A percentile compares a stretch with the other conserved stretches of the same genome.
Evolutionary conservation across 2,888 invertebrate species (phyloP).

Genomic region (Aromia moschata): DNA sequence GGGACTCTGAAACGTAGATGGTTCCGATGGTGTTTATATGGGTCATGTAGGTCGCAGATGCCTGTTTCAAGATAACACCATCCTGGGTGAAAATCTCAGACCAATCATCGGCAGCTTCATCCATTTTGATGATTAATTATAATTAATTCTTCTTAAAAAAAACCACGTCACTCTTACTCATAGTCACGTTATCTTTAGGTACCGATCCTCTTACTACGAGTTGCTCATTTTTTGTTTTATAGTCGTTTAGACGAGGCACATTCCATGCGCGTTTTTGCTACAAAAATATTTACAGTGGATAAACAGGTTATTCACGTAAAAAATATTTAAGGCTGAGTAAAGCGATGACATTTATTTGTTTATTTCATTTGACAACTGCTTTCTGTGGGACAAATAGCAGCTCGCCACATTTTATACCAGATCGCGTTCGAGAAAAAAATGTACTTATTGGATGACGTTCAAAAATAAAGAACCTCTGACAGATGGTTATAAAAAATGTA

Average conservation of each 20-base stretch:
- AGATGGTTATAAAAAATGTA: too few species aligned
- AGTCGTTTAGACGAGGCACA: conserved; percentile 9
- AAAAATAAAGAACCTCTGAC: too few species aligned
- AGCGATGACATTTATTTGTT: conserved; percentile 11
- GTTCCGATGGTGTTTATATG: conserved; percentile 72
- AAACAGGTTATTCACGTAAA: not conserved
- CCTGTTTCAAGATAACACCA: conserved; percentile 77
- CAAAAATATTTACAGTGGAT: conserved; percentile 11
- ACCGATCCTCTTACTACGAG: conserved; percentile 3
- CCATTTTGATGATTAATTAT: conserved; percentile 37
- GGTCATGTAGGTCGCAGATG: conserved; percentile 69
- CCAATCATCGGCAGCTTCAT: conserved; percentile 51
- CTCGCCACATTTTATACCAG: not conserved
- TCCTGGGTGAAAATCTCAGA: conserved; percentile 81
- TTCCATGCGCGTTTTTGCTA: not conserved
- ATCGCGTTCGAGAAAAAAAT: too few species aligned
- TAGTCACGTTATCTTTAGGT: conserved; percentile 13
- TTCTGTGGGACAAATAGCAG: not conserved
- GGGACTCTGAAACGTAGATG: conserved; percentile 73
- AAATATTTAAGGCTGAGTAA: not conserved
- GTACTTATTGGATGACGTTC: too few species aligned
- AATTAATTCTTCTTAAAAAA: conserved; percentile 1
- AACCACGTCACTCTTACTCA: conserved; percentile 10
- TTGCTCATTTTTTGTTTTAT: not conserved
- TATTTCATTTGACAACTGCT: conserved; percentile 6